phyloP scores from a whole-genome alignment of 2,888 invertebrate genomes.

The Eupithecia pulchellata region DNA sequence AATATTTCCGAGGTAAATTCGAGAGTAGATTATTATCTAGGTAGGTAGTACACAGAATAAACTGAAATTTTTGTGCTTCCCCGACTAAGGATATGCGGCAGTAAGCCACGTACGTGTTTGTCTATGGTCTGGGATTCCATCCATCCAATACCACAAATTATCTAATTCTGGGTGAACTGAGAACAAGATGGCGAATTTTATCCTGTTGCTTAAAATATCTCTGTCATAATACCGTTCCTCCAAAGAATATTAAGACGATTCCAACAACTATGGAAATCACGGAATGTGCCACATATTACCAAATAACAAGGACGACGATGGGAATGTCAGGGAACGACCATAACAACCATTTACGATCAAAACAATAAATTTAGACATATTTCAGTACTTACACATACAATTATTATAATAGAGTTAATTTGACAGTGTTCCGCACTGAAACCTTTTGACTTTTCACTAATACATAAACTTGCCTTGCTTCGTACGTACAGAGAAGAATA shows the following conservation, averaged over 20 bases:
- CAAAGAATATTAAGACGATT: background rate
- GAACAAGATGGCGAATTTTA: background rate
- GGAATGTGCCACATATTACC: background rate
- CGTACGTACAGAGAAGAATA: too few relatives aligned
- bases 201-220: background rate
- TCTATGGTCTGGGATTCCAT: conserved; percentile 4
- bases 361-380: background rate
- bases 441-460: background rate
- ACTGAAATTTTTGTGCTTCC: too few relatives aligned
- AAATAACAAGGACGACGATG: background rate
- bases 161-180: background rate
- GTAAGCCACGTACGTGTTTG: background rate
- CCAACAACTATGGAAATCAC: background rate
- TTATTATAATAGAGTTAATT: background rate
- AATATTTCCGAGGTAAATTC: too few relatives aligned
- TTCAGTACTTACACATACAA: too few relatives aligned
- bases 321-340: background rate
- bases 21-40: too few relatives aligned
- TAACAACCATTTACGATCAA: background rate
- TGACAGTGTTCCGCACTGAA: background rate
- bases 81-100: too few relatives aligned
- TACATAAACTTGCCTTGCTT: background rate
- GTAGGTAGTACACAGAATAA: too few relatives aligned
- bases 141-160: background rate
- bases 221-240: background rate